Evolutionary conservation across 2,113 vertebrate species (phyloP).

Genomic region (Microcebus ravelobensis): DNA sequence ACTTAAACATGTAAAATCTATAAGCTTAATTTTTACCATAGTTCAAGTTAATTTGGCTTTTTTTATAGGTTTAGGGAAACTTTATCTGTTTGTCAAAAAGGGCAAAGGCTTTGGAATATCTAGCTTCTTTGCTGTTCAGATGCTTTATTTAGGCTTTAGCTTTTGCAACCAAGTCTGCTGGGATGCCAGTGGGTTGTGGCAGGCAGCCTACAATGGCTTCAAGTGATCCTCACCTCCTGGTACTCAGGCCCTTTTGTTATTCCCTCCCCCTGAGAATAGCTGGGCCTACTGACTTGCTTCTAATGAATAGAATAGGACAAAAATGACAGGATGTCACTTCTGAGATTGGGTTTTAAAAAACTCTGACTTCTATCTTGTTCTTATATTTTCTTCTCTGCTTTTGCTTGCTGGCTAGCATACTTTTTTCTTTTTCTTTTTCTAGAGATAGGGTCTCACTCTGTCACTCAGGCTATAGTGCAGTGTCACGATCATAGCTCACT

Average conservation of each 20-base stretch:
- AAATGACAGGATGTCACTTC: background rate
- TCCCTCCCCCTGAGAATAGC: background rate
- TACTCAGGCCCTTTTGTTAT: background rate
- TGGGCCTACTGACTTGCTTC: background rate
- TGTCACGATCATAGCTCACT: no score
- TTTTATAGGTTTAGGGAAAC: background rate
- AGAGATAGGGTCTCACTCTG: no score
- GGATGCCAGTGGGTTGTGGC: background rate
- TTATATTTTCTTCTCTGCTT: background rate
- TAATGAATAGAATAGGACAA: background rate
- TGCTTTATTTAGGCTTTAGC: background rate
- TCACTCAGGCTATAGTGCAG: no score
- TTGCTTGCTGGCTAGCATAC: background rate
- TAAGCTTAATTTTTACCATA: background rate
- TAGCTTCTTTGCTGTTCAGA: background rate
- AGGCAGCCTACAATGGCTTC: background rate
- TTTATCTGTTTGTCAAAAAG: background rate
- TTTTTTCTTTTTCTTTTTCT: no score
- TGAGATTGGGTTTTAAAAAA: background rate
- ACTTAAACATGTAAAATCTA: background rate
- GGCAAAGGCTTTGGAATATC: background rate
- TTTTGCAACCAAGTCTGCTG: background rate
- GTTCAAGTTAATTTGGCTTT: background rate
- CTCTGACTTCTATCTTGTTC: background rate
- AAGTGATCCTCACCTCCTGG: background rate